Evolutionary conservation across 1,140 invertebrate species (phyloP).

Genomic region (Lordiphosa mommai): DNA sequence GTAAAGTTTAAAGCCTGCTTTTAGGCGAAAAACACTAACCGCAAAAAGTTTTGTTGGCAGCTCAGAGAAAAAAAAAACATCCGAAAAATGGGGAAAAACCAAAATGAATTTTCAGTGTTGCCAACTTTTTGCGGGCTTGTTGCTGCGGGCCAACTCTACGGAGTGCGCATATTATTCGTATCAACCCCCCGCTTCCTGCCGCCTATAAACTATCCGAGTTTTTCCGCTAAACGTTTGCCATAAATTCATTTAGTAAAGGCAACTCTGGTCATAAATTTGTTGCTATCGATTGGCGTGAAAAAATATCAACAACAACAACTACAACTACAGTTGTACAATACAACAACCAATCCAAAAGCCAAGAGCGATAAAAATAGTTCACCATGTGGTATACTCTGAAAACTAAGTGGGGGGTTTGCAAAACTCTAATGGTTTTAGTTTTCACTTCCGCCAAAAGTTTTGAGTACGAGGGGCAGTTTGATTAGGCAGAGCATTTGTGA

Average conservation of each 20-base stretch:
- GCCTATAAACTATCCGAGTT: constrained; percentile 17
- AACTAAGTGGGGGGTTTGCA: neutral
- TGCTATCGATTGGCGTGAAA: constrained; percentile 57
- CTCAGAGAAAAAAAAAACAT: constrained; percentile 10
- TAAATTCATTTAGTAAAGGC: constrained; percentile 75
- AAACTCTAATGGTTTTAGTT: too few relatives aligned
- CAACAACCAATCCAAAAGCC: neutral
- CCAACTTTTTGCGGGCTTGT: constrained; percentile 67
- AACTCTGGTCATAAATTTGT: constrained; percentile 62
- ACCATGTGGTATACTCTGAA: constrained; percentile 11
- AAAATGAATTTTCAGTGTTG: constrained; percentile 76
- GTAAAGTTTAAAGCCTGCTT: constrained; percentile 64
- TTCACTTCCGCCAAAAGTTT: too few relatives aligned
- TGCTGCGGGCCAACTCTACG: constrained; percentile 22
- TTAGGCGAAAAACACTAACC: constrained; percentile 59
- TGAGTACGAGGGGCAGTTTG: too few relatives aligned
- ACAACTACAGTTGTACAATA: neutral
- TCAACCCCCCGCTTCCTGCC: constrained; percentile 7
- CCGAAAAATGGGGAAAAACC: constrained; percentile 24
- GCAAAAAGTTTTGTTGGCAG: constrained; percentile 49
- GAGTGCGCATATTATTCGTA: constrained; percentile 67
- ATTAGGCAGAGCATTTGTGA: too few relatives aligned
- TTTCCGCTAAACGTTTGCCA: constrained; percentile 52
- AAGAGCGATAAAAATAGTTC: constrained; percentile 61
- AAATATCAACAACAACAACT: neutral